A percentile compares a stretch with the other conserved stretches of the same genome.
Conservation (phyloP, 1,140 invertebrate species). For the Heliconius nattereri region DNA sequence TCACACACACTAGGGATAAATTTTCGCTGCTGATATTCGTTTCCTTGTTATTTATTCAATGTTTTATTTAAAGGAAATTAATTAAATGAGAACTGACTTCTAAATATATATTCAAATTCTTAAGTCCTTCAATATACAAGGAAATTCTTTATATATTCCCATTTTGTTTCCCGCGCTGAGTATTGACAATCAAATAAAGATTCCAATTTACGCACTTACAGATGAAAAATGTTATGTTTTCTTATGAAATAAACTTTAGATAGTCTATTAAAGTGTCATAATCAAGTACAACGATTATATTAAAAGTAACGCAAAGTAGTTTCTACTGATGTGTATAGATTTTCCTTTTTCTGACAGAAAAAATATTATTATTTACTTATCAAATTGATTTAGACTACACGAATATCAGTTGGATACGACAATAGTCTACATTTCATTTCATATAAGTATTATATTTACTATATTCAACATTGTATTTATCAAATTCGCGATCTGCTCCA, state of each 20-base stretch:
- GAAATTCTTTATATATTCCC: too few relatives aligned
- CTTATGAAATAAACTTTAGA: constrained; percentile 37
- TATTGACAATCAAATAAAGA: too few relatives aligned
- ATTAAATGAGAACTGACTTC: too few relatives aligned
- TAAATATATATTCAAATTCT: too few relatives aligned
- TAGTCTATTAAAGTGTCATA: constrained; percentile 48
- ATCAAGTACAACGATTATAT: constrained; percentile 51
- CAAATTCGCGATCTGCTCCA: neutral
- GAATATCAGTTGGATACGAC: constrained; percentile 8
- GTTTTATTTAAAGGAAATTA: too few relatives aligned
- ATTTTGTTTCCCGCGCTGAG: too few relatives aligned
- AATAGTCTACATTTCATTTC: constrained; percentile 4
- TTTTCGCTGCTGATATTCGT: too few relatives aligned
- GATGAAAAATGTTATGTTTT: neutral
- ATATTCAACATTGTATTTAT: neutral
- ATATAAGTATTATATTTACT: neutral
- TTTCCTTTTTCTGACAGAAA: constrained; percentile 19
- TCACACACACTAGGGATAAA: too few relatives aligned
- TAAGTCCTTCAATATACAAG: too few relatives aligned
- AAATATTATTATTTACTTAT: constrained; percentile 51
- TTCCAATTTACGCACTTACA: neutral
- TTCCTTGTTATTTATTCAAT: too few relatives aligned
- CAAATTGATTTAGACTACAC: constrained; percentile 31
- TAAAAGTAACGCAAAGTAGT: constrained; percentile 51
- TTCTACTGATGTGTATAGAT: constrained; percentile 48